These are phyloP conservation scores for Molanna angustata DNA, from an alignment of 2,888 invertebrate species.

Conservation along the genomic window DNA sequence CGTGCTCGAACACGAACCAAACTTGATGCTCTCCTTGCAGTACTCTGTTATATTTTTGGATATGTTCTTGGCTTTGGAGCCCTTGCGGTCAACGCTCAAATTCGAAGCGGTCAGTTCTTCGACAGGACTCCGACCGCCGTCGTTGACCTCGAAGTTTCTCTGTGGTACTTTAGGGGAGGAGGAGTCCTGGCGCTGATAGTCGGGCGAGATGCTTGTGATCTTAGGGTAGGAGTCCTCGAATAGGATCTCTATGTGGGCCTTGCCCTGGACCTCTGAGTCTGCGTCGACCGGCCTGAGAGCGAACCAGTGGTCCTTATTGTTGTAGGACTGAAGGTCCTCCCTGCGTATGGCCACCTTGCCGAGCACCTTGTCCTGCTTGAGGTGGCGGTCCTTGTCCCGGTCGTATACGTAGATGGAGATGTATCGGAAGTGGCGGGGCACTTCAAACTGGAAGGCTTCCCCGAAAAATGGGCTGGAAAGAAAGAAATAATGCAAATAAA, in stretches of 20 bases:
- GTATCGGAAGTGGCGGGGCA: conserved; percentile 85
- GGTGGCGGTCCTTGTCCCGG: conserved; percentile 65
- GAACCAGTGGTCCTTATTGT: conserved; percentile 93
- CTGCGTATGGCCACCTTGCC: conserved; percentile 82
- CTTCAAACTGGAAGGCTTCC: conserved; percentile 91
- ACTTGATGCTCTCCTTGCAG: conserved; percentile 37
- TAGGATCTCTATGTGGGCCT: conserved; percentile 79
- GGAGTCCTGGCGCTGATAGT: conserved; percentile 44
- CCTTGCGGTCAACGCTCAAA: conserved; percentile 32
- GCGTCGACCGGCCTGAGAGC: conserved; percentile 80
- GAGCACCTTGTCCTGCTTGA: conserved; percentile 77
- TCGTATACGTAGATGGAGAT: conserved; percentile 88
- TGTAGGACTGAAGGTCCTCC: conserved; percentile 82
- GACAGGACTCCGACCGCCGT: background rate
- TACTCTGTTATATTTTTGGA: conserved; percentile 36
- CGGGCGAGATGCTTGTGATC: conserved; percentile 44
- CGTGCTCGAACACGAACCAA: conserved; percentile 52
- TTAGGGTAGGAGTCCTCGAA: conserved; percentile 59
- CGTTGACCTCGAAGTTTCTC: conserved; percentile 5
- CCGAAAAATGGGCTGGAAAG: conserved; percentile 83
- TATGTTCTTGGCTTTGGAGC: conserved; percentile 46
- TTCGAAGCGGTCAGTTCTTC: conserved; percentile 18
- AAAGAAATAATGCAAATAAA: too few species aligned
- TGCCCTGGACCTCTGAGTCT: conserved; percentile 88
- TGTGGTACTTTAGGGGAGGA: conserved; percentile 30